Evolutionary conservation across 2,113 vertebrate genomes (phyloP).

Genomic region (Rousettus leschenaultii): DNA sequence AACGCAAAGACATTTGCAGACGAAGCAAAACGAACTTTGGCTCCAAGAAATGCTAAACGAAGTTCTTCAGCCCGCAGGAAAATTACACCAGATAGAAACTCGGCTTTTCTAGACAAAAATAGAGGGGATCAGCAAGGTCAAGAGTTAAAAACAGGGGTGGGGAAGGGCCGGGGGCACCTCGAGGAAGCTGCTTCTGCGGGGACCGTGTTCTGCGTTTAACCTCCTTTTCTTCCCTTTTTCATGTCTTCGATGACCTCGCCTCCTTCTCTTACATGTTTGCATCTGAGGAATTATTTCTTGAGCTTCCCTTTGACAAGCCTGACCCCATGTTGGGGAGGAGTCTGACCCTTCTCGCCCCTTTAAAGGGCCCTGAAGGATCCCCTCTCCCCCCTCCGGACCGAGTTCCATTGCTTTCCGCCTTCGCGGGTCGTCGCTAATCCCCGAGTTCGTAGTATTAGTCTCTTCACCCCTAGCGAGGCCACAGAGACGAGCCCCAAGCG

Average conservation of each 20-base stretch:
- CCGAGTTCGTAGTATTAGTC: not conserved
- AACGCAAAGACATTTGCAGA: not conserved
- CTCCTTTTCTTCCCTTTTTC: not conserved
- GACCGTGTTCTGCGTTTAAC: too few relatives aligned
- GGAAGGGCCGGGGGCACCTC: not conserved
- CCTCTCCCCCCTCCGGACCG: too few relatives aligned
- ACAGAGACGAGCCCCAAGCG: not conserved
- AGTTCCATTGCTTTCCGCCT: not conserved
- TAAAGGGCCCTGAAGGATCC: fast-evolving
- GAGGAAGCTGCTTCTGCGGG: not conserved
- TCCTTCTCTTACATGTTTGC: too few relatives aligned
- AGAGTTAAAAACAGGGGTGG: not conserved
- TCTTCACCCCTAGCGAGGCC: not conserved
- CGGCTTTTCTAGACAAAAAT: not conserved
- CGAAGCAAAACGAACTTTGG: not conserved
- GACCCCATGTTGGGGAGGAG: fast-evolving
- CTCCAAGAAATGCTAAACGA: not conserved
- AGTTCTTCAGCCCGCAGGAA: not conserved
- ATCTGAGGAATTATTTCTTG: not conserved
- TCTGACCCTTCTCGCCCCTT: not conserved
- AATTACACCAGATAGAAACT: not conserved
- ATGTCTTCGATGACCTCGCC: not conserved
- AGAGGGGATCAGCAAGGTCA: not conserved
- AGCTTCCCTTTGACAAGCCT: not conserved
- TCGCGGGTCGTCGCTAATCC: not conserved